phyloP scores from a whole-genome alignment of 2,797 vertebrate genomes.

The Simalia tracyae region DNA sequence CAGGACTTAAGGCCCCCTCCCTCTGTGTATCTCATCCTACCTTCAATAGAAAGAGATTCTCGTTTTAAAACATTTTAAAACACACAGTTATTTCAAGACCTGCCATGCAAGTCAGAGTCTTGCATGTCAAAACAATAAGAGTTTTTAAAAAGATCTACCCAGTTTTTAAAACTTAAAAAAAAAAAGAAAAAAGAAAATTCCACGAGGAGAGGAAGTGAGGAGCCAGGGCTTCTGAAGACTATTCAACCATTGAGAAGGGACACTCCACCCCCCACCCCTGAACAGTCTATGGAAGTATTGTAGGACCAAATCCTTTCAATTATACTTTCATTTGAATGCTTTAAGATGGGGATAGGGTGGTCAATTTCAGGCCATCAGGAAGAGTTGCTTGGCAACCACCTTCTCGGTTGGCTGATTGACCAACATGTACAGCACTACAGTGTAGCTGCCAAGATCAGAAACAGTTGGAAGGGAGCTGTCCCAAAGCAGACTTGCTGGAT shows the following conservation, averaged over 20 bases:
- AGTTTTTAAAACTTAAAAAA: not conserved
- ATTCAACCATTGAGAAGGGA: not conserved
- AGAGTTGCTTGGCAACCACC: not conserved
- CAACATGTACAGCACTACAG: not conserved
- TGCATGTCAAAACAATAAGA: not conserved
- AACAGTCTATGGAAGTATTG: not conserved
- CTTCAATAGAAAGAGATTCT: not conserved
- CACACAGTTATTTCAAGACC: not conserved
- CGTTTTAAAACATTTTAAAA: not conserved
- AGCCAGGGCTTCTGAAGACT: not conserved
- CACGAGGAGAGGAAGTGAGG: not conserved
- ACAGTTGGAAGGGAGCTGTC: not conserved
- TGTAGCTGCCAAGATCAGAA: not conserved
- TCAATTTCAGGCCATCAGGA: not conserved
- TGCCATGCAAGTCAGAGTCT: not conserved
- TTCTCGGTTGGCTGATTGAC: not conserved
- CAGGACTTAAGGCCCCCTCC: not conserved
- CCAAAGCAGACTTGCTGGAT: not conserved
- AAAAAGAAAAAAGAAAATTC: not conserved
- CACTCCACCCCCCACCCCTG: not conserved
- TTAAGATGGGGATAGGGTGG: not conserved
- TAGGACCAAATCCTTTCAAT: not conserved
- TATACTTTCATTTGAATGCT: not conserved
- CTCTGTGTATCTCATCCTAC: not conserved
- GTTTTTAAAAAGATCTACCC: not conserved